Conservation (phyloP, 2,113 vertebrate genomes). For the Channa maculata region DNA sequence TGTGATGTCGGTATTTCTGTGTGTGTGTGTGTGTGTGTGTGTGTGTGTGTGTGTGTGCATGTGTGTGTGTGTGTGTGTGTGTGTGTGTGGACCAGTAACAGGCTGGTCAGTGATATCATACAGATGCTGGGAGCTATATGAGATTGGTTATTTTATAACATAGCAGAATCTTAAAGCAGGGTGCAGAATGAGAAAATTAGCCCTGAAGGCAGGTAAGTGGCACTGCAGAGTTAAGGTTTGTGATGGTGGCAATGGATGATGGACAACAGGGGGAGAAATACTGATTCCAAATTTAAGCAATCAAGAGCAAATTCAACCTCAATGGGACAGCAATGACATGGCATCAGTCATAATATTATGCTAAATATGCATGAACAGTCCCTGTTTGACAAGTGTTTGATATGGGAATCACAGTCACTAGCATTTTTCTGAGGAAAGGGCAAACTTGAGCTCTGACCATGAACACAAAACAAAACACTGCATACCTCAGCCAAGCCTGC, state of each 20-base stretch:
- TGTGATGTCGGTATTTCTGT: constrained; percentile 29
- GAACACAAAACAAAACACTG: background rate
- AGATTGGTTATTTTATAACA: constrained; percentile 23
- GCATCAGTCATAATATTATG: background rate
- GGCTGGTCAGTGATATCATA: constrained; percentile 23
- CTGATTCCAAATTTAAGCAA: constrained; percentile 8
- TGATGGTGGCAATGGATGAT: background rate
- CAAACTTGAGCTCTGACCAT: constrained; percentile 18
- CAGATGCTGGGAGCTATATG: constrained; percentile 13
- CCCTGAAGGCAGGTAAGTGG: background rate
- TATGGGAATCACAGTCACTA: background rate
- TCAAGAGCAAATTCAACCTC: background rate
- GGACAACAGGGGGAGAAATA: background rate
- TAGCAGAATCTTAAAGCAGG: background rate
- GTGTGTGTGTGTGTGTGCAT: constrained; percentile 4
- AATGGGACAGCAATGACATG: background rate
- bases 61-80: background rate
- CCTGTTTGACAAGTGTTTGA: background rate
- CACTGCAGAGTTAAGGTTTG: constrained; percentile 9
- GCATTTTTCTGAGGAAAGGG: background rate
- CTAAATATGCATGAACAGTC: constrained; percentile 6
- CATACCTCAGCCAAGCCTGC: constrained; percentile 6
- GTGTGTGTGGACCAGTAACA: background rate
- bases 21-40: constrained; percentile 7
- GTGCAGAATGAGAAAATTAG: constrained; percentile 21